These are phyloP conservation scores for Arrhopalites spinosus DNA, from an alignment of 2,888 invertebrate genomes.

Conservation along the genomic window DNA sequence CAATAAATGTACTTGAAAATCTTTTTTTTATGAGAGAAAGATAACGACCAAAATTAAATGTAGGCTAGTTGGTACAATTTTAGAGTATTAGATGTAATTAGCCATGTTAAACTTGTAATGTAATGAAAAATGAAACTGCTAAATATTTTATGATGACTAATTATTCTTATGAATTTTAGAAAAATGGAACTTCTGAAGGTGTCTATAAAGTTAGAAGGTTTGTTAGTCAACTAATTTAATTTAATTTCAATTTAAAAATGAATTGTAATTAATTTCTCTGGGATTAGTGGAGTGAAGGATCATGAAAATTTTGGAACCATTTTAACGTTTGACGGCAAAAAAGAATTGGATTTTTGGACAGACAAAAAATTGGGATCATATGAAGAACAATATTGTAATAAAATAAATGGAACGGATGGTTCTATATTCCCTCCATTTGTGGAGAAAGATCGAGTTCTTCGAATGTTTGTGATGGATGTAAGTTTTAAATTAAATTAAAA, in stretches of 20 bases:
- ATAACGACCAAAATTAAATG: no score
- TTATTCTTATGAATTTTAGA: conserved; percentile 34
- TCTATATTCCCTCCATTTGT: conserved; percentile 51
- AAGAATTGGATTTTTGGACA: conserved; percentile 41
- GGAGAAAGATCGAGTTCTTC: conserved; percentile 37
- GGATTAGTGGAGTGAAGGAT: conserved; percentile 4
- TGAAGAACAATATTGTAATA: conserved; percentile 40
- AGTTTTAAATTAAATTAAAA: no score
- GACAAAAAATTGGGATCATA: not conserved
- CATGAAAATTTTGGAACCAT: conserved; percentile 40
- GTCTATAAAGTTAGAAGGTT: conserved; percentile 1
- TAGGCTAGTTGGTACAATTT: no score
- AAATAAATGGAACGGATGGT: conserved; percentile 43
- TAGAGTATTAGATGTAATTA: no score
- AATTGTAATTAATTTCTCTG: no score
- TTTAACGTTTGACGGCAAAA: conserved; percentile 33
- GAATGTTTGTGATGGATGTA: conserved; percentile 39
- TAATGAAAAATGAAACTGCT: not conserved
- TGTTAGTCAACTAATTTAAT: no score
- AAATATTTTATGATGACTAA: not conserved
- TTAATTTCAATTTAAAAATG: no score
- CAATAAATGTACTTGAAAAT: no score
- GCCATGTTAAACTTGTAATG: no score
- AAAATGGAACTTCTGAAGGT: conserved; percentile 39
- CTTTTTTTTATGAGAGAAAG: no score